These are phyloP conservation scores for Saccostrea cuccullata DNA, from an alignment of 1,140 invertebrate species.

Conservation along the genomic window DNA sequence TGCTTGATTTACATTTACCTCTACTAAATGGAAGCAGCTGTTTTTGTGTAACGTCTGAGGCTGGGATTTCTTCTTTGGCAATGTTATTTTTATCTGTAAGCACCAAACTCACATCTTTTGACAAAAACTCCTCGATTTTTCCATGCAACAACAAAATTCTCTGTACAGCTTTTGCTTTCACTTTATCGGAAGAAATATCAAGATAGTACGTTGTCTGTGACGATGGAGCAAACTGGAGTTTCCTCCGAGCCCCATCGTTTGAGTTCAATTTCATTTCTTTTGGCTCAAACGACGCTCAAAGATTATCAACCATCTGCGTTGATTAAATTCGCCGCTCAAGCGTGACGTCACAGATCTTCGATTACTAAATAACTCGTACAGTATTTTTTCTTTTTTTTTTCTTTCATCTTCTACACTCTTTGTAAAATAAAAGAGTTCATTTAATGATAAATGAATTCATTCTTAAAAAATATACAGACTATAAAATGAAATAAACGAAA, in stretches of 20 bases:
- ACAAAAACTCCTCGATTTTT: constrained; percentile 63
- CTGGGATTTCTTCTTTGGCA: constrained; percentile 29
- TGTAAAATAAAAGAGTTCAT: too few relatives aligned
- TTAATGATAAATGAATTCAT: neutral
- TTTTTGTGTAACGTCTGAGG: too few relatives aligned
- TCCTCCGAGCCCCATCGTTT: constrained; percentile 53
- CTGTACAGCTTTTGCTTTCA: constrained; percentile 53
- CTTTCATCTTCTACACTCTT: neutral
- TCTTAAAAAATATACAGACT: neutral
- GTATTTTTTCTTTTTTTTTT: neutral
- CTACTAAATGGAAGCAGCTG: too few relatives aligned
- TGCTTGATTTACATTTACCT: too few relatives aligned
- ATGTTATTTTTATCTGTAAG: constrained; percentile 59
- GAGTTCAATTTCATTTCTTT: constrained; percentile 7
- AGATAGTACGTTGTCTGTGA: constrained; percentile 61
- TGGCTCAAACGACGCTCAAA: neutral
- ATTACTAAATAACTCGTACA: neutral
- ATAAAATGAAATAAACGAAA: neutral
- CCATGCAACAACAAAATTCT: constrained; percentile 62
- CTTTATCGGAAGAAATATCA: constrained; percentile 59
- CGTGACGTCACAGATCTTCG: neutral
- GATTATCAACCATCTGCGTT: neutral
- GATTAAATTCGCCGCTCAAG: constrained; percentile 13
- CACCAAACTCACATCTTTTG: constrained; percentile 63
- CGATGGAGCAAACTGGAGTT: constrained; percentile 53